Conservation (phyloP, 2,113 vertebrate genomes). For the Chrysochloris asiatica region DNA sequence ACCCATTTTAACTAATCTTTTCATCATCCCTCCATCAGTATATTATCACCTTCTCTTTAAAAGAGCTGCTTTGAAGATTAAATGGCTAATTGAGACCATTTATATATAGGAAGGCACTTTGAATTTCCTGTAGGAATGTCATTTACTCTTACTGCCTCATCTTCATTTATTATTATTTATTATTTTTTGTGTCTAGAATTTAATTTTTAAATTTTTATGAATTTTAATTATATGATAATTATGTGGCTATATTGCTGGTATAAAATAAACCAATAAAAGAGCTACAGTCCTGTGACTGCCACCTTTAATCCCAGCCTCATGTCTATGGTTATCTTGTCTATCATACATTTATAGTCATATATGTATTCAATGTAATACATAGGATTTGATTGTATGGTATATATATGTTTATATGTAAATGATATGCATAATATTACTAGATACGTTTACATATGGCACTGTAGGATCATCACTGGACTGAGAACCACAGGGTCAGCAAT, state of each 20-base stretch:
- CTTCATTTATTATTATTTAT: conserved; percentile 1
- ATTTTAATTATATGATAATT: conserved; percentile 19
- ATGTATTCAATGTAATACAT: neutral
- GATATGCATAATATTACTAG: too few relatives aligned
- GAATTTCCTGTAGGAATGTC: neutral
- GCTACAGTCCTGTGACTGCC: neutral
- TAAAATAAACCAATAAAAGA: conserved; percentile 45
- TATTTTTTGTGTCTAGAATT: neutral
- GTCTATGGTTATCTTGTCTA: neutral
- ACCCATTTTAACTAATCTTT: neutral
- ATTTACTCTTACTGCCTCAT: neutral
- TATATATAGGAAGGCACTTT: neutral
- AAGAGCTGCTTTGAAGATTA: conserved; percentile 4
- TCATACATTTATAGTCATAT: neutral
- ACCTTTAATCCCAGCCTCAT: neutral
- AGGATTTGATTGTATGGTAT: neutral
- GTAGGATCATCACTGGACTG: too few relatives aligned
- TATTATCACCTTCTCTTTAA: neutral
- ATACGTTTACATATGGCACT: too few relatives aligned
- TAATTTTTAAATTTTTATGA: neutral
- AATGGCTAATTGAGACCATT: neutral
- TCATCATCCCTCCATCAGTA: neutral
- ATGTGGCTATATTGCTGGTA: neutral
- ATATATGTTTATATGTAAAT: too few relatives aligned
- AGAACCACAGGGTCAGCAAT: too few relatives aligned